These are phyloP conservation scores for Dendrolimus pini DNA, from an alignment of 2,888 invertebrate genomes.

Conservation along the genomic window DNA sequence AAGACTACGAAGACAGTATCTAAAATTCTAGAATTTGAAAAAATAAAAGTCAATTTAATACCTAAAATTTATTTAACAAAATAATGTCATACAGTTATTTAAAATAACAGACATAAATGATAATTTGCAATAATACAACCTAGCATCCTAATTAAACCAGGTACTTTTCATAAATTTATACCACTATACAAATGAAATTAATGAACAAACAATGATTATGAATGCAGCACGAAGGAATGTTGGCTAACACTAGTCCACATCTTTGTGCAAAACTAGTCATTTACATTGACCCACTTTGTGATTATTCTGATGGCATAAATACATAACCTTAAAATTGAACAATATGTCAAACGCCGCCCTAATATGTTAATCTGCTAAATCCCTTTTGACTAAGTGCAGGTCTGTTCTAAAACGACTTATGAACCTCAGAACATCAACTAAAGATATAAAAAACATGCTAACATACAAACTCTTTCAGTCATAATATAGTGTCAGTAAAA, in stretches of 20 bases:
- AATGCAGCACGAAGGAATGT: conserved; percentile 75
- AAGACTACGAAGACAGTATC: no score
- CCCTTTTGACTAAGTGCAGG: no score
- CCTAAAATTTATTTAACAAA: conserved; percentile 77
- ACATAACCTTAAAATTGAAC: conserved; percentile 7
- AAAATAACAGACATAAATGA: conserved; percentile 75
- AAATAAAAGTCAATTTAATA: conserved; percentile 54
- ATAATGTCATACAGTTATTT: conserved; percentile 75
- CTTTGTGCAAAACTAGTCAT: conserved; percentile 20
- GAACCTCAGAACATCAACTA: no score
- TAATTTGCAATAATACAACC: conserved; percentile 70
- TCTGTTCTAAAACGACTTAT: no score
- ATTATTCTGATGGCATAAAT: not conserved
- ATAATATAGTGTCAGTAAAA: no score
- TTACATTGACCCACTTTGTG: conserved; percentile 29
- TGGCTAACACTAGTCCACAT: conserved; percentile 50
- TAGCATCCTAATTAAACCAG: conserved; percentile 76
- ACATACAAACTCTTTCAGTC: no score
- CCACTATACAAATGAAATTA: conserved; percentile 50
- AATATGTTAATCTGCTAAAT: no score
- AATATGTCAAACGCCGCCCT: no score
- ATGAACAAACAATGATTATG: conserved; percentile 52
- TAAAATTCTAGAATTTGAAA: not conserved
- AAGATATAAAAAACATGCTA: no score
- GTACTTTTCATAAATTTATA: conserved; percentile 73